phyloP scores from a whole-genome alignment of 2,797 vertebrate genomes.

The Gymnoscopelus braueri region DNA sequence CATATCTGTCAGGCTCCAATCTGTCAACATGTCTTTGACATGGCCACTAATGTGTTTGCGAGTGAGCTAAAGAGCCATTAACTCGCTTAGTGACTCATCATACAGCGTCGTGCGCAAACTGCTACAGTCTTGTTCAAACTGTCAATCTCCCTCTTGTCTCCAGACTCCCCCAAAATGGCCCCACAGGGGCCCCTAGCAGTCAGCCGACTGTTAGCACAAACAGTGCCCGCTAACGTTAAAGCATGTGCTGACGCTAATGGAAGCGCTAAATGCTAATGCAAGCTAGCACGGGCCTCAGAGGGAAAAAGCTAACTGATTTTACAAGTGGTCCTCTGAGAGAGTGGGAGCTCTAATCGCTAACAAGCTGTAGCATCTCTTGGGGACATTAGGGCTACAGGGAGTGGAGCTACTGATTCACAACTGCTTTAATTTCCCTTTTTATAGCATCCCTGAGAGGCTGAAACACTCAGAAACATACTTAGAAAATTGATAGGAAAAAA shows the following conservation, averaged over 20 bases:
- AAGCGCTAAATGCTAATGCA: constrained; percentile 69
- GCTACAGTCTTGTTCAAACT: constrained; percentile 56
- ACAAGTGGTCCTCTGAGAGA: constrained; percentile 65
- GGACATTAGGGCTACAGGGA: constrained; percentile 34
- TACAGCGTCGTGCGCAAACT: constrained; percentile 55
- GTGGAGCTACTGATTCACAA: background rate
- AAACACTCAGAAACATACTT: too few species aligned
- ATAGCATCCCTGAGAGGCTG: too few species aligned
- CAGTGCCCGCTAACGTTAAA: constrained; percentile 45
- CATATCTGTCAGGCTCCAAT: constrained; percentile 52
- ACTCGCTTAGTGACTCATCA: constrained; percentile 60
- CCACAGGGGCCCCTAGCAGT: constrained; percentile 67
- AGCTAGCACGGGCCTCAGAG: constrained; percentile 59
- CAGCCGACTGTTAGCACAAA: constrained; percentile 36
- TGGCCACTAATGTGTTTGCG: constrained; percentile 64
- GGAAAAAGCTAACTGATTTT: constrained; percentile 74
- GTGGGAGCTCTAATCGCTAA: constrained; percentile 42
- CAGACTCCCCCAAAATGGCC: constrained; percentile 59
- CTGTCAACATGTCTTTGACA: constrained; percentile 55
- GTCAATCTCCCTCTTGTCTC: constrained; percentile 58
- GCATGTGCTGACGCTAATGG: constrained; percentile 72
- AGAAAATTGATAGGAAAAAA: too few species aligned
- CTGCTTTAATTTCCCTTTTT: too few species aligned
- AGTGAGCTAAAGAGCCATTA: constrained; percentile 64
- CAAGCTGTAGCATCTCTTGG: constrained; percentile 54